Evolutionary conservation across 2,113 vertebrate species (phyloP), one percentile per base, ranked within the genome.

Genomic region (Cochlearius cochlearius): DNA sequence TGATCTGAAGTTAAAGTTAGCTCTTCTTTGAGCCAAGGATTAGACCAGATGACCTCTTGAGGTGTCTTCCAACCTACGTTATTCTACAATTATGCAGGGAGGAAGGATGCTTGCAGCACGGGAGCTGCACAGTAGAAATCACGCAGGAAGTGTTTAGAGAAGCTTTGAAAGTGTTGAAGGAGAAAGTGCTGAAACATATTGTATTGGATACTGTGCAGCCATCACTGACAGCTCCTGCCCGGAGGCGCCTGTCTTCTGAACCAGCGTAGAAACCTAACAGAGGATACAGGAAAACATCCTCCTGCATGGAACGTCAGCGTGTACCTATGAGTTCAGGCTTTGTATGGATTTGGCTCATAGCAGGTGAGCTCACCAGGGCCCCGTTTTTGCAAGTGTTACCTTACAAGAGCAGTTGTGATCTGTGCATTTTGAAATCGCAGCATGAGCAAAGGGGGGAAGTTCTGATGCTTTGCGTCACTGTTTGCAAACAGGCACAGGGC

Each of bases 1-100:
- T 94, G 92, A 96, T 53, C 74, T 88, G 67, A 83, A 83, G 94
- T 90, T 94, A 82, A 96, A 96, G 84, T 94, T 97, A 96, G 95
- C 87, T 89, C 76, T 22, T 73, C 53, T 80, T 64, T 84, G 92
- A 96, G 93, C 21, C 49, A 20, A 78, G 82, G 91, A 88, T 96
- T 96, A 92, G 71, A 66, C 36, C 79, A 79, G 74, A 79, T 95
- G 95, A 83, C 88, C 45, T 90, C 92, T 10, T 94, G 82, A 93
- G 92, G 79, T 90, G 63, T 92, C 95, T 93, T 88, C 71, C 71
- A 92, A 8, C 75, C 62, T 47, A 2, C 0, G 1, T 83, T 88
- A 43, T 30, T 12, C 82, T 34, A 1, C 25, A 67, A 19, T 69
- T 9, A 66, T 4, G 1, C 63, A 79, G 91, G 63, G 19, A 34